phyloP scores from a whole-genome alignment of 2,113 vertebrate genomes.

The Monarcha castaneiventris region DNA sequence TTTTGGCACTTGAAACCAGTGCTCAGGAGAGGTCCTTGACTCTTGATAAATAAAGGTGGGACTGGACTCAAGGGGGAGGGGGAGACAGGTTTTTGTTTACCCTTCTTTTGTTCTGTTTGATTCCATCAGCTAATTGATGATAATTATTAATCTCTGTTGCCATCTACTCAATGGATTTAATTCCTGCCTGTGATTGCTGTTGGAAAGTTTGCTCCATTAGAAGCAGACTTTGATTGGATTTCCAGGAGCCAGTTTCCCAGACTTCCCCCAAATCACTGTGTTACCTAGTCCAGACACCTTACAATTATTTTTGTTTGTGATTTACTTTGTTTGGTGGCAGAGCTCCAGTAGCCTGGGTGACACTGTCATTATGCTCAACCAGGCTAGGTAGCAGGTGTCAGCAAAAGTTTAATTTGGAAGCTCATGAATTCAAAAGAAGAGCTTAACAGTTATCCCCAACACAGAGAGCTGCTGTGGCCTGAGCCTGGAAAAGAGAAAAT shows the following conservation, averaged over 20 bases:
- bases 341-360: neutral
- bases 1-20: constrained; percentile 52
- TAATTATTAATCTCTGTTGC: constrained; percentile 9
- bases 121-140: constrained; percentile 21
- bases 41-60: neutral
- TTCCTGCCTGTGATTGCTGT: neutral
- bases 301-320: neutral
- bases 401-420: constrained; percentile 64
- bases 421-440: constrained; percentile 56
- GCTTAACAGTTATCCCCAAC: constrained; percentile 39
- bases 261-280: neutral
- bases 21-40: constrained; percentile 44
- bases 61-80: neutral
- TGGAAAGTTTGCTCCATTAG: neutral
- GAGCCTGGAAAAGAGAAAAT: constrained; percentile 42
- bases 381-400: constrained; percentile 62
- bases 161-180: neutral
- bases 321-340: neutral
- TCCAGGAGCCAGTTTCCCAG: neutral
- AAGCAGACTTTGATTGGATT: neutral
- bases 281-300: neutral
- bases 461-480: constrained; percentile 38
- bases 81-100: neutral
- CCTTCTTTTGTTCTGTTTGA: constrained; percentile 30
- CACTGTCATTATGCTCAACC: neutral